Evolutionary conservation across 2,888 invertebrate genomes (phyloP), one percentile per base, ranked within the genome.

Genomic region (Dermolepida albohirtum): DNA sequence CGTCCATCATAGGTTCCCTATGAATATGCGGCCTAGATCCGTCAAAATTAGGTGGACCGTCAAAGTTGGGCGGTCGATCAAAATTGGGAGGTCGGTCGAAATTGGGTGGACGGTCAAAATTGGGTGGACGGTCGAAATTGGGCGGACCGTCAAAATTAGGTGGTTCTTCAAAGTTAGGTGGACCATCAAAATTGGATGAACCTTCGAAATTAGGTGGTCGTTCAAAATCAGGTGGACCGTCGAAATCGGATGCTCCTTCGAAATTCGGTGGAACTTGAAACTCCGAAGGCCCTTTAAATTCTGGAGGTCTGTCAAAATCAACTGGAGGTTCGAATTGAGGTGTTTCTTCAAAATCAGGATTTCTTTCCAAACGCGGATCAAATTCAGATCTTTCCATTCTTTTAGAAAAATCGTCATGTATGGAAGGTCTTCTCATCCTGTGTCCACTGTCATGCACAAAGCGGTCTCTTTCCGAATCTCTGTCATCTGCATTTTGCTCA

Each of bases 261-360:
- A 17, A 44, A 11, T 27, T 27, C 22, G 14, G 54, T 1, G 47
- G 62, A 7, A 49, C 63, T 10, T 62, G 50, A 40, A 67, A 67
- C 8, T 57, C 66, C 6, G 66, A 29, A 10, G 55, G 65, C 0
- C 47, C 54, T 10, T 54, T 43, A 7, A 59, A 59, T 5, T 44
- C 59, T 0, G 59, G 47, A 8, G 44, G 64, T 10, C 65, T 47
- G 2, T 54, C 67, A 17, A 64, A 64, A 14, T 51, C 54, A 1
- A 63, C 59, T 6, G 64, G 64, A 2, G 50, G 41, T 11, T 57
- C 27, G 27, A 84, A 78, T 11, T 83, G 69, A 0, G 83, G 81
- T 1, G 83, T 82, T 8, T 78, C 44, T 14, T 59, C 44, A 14
- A 59, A 59, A 14, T 59, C 59, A 11, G 44, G 29, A 27, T 10